Evolutionary conservation across 2,797 vertebrate species (phyloP), one percentile per base, ranked within the genome.

Genomic region (Calcarius lapponicus): DNA sequence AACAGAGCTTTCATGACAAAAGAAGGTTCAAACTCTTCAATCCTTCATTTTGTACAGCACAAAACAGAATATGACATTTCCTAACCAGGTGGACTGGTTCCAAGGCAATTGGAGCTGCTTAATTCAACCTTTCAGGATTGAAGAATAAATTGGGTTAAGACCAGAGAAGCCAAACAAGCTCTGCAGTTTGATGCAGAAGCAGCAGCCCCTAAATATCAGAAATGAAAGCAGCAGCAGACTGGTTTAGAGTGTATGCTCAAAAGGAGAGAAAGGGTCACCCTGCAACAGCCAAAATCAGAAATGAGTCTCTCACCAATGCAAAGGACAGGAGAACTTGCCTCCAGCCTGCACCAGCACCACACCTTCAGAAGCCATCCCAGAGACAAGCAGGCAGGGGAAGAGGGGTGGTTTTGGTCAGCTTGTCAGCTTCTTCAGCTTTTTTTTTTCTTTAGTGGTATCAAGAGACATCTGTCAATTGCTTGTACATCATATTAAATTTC

Each of bases 1-100:
- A 97, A 94, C 89, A 88, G 79, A 86, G 94, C 62, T 96, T 94
- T 94, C 79, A 84, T 58, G 66, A 56, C 76, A 94, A 93, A 96
- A 94, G 83, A 81, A 93, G 80, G 74, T 90, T 95, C 42, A 70
- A 93, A 82, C 81, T 94, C 95, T 93, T 85, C 91, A 97, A 90
- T 89, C 87, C 88, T 79, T 97, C 53, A 40, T 94, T 96, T 95
- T 86, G 75, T 73, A 88, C 51, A 90, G 90, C 11, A 51, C 26
- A 69, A 97, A 95, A 61, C 34, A 54, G 78, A 74, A 80, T 7
- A 57, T 38, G 64, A 51, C 56, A 93, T 93, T 94, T 93, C 71
- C 80, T 79, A 93, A 71, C 67, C 92, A 92, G 57, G 47, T 40
- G 25, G 74, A 86, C 92, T 94, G 60, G 67, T 92, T 92, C 80